Conservation (phyloP, 2,113 vertebrate genomes). For the Otis tarda region DNA sequence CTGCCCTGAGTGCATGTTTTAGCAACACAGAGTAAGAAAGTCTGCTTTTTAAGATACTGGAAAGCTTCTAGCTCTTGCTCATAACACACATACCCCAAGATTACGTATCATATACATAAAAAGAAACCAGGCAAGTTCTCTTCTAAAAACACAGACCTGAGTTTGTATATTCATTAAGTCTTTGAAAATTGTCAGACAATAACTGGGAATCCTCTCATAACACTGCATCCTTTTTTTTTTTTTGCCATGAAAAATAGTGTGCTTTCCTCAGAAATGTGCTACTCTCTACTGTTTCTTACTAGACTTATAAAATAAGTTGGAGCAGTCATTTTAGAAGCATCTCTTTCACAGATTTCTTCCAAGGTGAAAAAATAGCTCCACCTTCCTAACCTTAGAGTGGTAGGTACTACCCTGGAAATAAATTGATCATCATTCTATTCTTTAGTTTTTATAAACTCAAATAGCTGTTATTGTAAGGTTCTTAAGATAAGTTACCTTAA, state of each 20-base stretch:
- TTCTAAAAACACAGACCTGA: background rate
- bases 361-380: background rate
- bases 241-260: background rate
- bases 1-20: background rate
- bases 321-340: background rate
- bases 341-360: background rate
- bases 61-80: background rate
- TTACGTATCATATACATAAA: background rate
- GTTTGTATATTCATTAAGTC: background rate
- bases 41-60: background rate
- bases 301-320: background rate
- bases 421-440: background rate
- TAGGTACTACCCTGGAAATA: background rate
- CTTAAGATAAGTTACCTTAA: background rate
- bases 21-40: background rate
- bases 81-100: background rate
- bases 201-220: background rate
- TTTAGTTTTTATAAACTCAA: background rate
- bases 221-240: background rate
- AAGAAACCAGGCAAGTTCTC: background rate
- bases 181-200: background rate
- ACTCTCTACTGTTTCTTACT: background rate
- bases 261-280: background rate
- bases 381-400: background rate
- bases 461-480: background rate